Evolutionary conservation across 2,888 invertebrate genomes (phyloP).

Genomic region (Plagiodera versicolora): DNA sequence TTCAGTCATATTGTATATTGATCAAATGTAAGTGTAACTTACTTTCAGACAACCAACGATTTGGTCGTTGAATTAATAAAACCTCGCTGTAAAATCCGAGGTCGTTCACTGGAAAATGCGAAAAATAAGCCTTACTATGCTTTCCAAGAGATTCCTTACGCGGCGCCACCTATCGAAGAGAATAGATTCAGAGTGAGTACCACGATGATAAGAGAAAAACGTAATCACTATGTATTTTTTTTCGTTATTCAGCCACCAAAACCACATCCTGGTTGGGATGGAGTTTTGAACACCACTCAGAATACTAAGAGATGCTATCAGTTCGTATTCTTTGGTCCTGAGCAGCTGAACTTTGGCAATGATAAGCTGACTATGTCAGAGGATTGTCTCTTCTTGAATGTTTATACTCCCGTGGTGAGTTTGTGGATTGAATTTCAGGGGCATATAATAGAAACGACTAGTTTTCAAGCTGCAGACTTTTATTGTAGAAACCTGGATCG

Average conservation of each 20-base stretch:
- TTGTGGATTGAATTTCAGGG: too few species aligned
- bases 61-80: background rate
- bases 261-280: background rate
- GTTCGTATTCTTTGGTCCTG: background rate
- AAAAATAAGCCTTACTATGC: conserved; percentile 1
- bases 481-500: background rate
- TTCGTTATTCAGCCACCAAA: background rate
- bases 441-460: too few species aligned
- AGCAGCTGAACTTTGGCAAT: background rate
- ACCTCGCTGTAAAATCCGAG: conserved; percentile 6
- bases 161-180: conserved; percentile 2
- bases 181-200: conserved; percentile 9
- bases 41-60: background rate
- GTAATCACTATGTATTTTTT: too few species aligned
- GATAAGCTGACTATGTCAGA: background rate
- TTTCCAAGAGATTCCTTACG: conserved; percentile 9
- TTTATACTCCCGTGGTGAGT: background rate
- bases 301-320: background rate
- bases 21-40: too few species aligned
- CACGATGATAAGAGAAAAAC: too few species aligned
- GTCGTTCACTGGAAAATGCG: background rate
- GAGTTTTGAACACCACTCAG: background rate
- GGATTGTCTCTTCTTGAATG: background rate
- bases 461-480: too few species aligned
- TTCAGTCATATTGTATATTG: too few species aligned